These are phyloP conservation scores for Oxystoma pomonae DNA, from an alignment of 2,888 invertebrate genomes.

Conservation along the genomic window DNA sequence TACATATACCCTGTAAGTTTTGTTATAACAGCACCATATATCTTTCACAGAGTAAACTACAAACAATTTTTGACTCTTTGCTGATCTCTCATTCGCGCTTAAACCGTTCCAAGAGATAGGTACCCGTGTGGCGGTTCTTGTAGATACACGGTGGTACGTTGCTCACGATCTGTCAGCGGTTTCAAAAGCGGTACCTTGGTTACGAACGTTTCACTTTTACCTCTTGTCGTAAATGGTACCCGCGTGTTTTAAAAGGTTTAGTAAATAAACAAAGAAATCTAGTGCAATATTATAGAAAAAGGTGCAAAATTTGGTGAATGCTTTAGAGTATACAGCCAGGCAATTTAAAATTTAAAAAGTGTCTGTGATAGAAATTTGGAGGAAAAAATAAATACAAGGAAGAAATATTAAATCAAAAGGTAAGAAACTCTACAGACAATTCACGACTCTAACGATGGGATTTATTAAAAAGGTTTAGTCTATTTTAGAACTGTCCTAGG, in stretches of 20 bases:
- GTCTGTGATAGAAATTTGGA: not conserved
- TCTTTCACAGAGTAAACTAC: not conserved
- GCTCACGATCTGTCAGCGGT: not conserved
- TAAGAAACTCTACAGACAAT: too few species aligned
- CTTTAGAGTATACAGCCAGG: not conserved
- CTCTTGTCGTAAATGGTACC: not conserved
- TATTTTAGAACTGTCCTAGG: too few species aligned
- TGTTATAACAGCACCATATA: not conserved
- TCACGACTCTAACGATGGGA: too few species aligned
- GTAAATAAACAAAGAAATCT: not conserved
- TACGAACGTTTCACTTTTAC: not conserved
- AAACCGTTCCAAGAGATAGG: not conserved
- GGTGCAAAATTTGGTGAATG: not conserved
- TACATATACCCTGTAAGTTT: not conserved
- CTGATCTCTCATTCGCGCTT: not conserved
- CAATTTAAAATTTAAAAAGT: not conserved
- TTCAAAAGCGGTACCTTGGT: not conserved
- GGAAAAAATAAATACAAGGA: too few species aligned
- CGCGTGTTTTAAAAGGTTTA: not conserved
- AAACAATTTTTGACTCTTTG: not conserved
- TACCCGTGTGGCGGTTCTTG: not conserved
- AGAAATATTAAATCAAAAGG: too few species aligned
- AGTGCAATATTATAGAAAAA: not conserved
- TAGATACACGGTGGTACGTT: not conserved
- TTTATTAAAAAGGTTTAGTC: too few species aligned